Base-by-base conservation (phyloP, 1,140 invertebrate species). In the Pectinophora gossypiella region DNA sequence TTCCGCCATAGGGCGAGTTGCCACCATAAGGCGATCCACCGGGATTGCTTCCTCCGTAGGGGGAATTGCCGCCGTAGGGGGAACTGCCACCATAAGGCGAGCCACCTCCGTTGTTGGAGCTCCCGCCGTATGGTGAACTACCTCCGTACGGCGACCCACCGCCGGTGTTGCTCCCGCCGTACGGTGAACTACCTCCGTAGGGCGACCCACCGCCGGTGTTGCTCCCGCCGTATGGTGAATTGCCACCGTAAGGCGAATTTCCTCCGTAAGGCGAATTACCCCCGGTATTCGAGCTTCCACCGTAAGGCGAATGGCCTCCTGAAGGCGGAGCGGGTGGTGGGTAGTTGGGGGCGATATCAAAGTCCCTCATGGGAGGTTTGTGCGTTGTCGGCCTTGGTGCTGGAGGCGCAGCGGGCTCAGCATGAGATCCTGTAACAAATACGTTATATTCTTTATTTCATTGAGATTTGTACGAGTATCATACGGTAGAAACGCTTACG, bases 291-390 rank as follows among this genome's bases (percentile, higher is more conserved):
- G 53, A 56, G 19, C 21, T 40, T 16, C 35, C 38, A 23, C 50
- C 50, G 18, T 50, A 46, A n/a, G n/a, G 48, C 5, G 61, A 60
- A 19, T 22, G 55, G 20, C 59, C 59, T 3, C 59, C 51, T 13
- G 23, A 43, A 32, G 53, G 85, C 0, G 85, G 80, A 2, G 72
- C 69, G 0, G 87, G 86, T 7, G 86, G 75, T 16, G 81, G 76
- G 51, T 88, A 87, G 53, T 68, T 77, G 7, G 87, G 84, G 0
- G 70, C 51, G 1, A 72, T 74, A 27, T 87, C 80, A 38, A 66
- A 75, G 44, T 76, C 68, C 36, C 61, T 56, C 7, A 68, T 56
- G 12, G 77, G 69, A 7, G 76, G 75, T 35, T 55, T 54, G 15
- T 51, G 57, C 6, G 58, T 44, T 21, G 59, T 54, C 13, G 81